Evolutionary conservation across 2,888 invertebrate genomes (phyloP).

Genomic region (Heteropelma amictum): DNA sequence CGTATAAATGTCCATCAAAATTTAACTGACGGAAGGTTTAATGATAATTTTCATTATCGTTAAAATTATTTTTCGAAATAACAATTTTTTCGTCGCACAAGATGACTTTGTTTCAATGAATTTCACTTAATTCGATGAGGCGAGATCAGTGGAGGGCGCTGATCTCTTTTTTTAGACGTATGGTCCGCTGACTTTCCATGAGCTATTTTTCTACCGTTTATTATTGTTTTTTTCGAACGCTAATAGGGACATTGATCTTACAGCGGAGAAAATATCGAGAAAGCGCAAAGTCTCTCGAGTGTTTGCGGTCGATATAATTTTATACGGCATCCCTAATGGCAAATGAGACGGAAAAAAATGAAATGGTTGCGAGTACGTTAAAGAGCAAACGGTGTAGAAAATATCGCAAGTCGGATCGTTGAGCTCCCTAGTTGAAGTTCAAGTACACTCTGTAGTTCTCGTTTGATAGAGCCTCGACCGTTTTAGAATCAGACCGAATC

Average conservation of each 20-base stretch:
- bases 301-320: not conserved
- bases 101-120: too few species aligned
- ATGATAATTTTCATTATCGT: too few species aligned
- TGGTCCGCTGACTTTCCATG: not conserved
- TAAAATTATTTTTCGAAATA: too few species aligned
- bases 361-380: too few species aligned
- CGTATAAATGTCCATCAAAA: too few species aligned
- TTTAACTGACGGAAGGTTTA: too few species aligned
- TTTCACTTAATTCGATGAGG: too few species aligned
- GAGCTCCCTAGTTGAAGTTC: slow-evolving; percentile 62
- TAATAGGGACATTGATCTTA: not conserved
- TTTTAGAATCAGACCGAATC: slow-evolving; percentile 45
- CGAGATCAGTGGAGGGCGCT: too few species aligned
- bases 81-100: too few species aligned
- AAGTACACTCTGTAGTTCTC: slow-evolving; percentile 59
- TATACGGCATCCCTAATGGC: not conserved
- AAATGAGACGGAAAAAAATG: too few species aligned
- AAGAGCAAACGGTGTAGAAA: too few species aligned
- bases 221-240: not conserved
- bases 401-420: slow-evolving; percentile 41
- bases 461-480: not conserved
- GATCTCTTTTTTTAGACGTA: too few species aligned
- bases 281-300: not conserved
- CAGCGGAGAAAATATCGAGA: not conserved
- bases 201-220: not conserved